phyloP scores from a whole-genome alignment of 2,113 vertebrate species.

The Pyrgilauda ruficollis region DNA sequence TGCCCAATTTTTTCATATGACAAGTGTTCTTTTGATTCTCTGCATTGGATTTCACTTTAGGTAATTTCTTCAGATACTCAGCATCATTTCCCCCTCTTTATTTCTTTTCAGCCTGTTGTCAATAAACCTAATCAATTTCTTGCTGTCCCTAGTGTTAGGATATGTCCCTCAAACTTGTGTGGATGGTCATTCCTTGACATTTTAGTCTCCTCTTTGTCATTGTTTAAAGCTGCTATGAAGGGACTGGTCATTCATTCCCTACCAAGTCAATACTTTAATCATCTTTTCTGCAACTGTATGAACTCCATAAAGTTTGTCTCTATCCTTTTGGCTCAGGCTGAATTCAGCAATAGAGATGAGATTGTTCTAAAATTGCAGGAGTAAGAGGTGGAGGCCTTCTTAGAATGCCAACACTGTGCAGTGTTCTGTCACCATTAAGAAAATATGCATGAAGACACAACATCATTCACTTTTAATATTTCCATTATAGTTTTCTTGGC shows the following conservation, averaged over 20 bases:
- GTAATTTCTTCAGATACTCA: conserved; percentile 11
- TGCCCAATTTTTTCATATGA: not conserved
- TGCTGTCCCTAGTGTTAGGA: not conserved
- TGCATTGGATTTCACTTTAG: conserved; percentile 49
- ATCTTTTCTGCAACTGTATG: not conserved
- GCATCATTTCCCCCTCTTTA: not conserved
- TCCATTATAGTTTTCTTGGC: not conserved
- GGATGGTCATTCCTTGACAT: not conserved
- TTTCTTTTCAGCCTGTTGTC: conserved; percentile 3
- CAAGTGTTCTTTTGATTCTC: not conserved
- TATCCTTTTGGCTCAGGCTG: not conserved
- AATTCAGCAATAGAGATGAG: not conserved
- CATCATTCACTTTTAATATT: not conserved
- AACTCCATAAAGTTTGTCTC: not conserved
- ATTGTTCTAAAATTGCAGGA: not conserved
- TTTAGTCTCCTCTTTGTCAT: not conserved
- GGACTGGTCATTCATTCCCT: not conserved
- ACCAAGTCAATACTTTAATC: not conserved
- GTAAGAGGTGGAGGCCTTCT: not conserved
- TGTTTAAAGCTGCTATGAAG: not conserved
- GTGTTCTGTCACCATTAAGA: not conserved
- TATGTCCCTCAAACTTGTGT: not conserved
- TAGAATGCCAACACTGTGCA: not conserved
- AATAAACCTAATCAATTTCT: conserved; percentile 18
- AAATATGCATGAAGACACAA: not conserved